Evolutionary conservation across 30 jellyfish, hydroid and myxozoan species (phyloP), one percentile per base, ranked within the genome.

Genomic region (Aurelia sp.): DNA sequence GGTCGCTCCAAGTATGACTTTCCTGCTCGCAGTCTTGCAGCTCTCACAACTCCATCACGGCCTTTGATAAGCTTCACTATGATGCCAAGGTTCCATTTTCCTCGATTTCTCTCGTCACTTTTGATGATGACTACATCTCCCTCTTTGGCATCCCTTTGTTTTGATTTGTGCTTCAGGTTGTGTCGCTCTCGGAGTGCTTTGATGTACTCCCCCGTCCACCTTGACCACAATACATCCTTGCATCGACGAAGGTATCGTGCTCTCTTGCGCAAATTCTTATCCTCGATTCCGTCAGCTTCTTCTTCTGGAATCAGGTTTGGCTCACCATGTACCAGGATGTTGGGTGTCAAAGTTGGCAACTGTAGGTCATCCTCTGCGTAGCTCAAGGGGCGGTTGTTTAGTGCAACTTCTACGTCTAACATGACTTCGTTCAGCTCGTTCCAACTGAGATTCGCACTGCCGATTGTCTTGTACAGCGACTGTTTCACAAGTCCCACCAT

Each of bases 121-220:
- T 66, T 41, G 52, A 81, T 64, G 31, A 81, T 65, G 50, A 81
- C 91, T 8, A 81, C 92, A 59, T 81, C 91, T 52, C 91, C 90
- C 19, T 65, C 89, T 22, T 68, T 33, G 40, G 48, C 19, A 38
- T 13, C 20, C 13, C 33, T 57, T 35, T 19, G 20, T 21, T 19
- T 61, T 38, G 16, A 40, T 12, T 80, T 65, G 35, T 44, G 88
- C 51, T 22, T 78, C n/a, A 78, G 35, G 62, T 78, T 30, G 18
- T 18, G 33, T 27, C 33, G 1, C 33, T 27, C 33, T 27, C 33
- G 33, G 33, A 27, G 33, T 27, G 33, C 33, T 66, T 51, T 64
- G 60, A 81, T 12, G 50, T 80, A 80, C 53, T 80, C 91, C 22
- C 41, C 68, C 58, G 21, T 15, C 89, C 89, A 63, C n/a, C 91